Conservation (phyloP, 2,888 invertebrate species). For the Nudaria mundana region DNA sequence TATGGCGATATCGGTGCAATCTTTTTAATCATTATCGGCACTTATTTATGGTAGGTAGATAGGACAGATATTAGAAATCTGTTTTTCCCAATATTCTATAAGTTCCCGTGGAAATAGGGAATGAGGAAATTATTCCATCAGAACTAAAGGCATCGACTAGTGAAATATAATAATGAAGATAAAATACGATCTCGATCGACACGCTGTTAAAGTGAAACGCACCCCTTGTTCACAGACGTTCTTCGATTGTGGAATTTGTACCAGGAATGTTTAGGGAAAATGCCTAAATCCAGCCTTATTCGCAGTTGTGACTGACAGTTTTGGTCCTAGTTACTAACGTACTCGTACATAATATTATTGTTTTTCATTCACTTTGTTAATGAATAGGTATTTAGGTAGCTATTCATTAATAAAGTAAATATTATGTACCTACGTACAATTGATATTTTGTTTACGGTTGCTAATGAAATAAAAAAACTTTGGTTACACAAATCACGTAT, state of each 20-base stretch:
- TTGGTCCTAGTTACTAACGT: conserved; percentile 66
- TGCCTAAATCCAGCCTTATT: conserved; percentile 54
- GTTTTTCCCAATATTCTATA: too few relatives aligned
- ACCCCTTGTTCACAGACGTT: conserved; percentile 39
- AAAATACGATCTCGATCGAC: conserved; percentile 35
- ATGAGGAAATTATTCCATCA: neutral
- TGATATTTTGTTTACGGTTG: too few relatives aligned
- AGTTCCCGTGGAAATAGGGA: too few relatives aligned
- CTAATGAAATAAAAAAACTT: too few relatives aligned
- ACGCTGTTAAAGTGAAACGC: conserved; percentile 39
- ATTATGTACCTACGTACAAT: too few relatives aligned
- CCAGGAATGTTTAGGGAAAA: conserved; percentile 66
- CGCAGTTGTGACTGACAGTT: conserved; percentile 64
- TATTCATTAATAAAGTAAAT: too few relatives aligned
- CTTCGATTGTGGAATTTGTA: conserved; percentile 52
- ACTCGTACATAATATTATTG: too few relatives aligned
- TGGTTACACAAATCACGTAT: too few relatives aligned
- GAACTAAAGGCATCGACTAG: neutral
- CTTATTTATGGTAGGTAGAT: too few relatives aligned
- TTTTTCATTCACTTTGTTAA: conserved; percentile 61
- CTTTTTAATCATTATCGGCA: too few relatives aligned
- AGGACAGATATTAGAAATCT: too few relatives aligned
- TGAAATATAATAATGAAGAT: conserved; percentile 14
- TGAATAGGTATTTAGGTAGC: conserved; percentile 65
- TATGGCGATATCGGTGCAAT: too few relatives aligned